Conservation (phyloP, 2,113 vertebrate species). For the Scartelaos histophorus region DNA sequence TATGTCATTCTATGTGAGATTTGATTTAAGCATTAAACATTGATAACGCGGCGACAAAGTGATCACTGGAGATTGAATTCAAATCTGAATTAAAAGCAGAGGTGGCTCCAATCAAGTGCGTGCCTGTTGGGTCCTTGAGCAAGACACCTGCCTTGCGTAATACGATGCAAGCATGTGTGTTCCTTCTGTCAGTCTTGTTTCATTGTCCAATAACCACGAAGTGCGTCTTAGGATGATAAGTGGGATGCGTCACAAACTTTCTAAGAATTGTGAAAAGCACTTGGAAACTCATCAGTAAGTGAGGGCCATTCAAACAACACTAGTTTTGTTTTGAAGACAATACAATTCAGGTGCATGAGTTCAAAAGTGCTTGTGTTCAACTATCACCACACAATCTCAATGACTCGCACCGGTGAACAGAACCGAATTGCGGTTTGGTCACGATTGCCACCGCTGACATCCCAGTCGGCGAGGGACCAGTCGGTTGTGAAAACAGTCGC, state of each 20-base stretch:
- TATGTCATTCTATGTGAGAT: no score
- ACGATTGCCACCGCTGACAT: conserved; percentile 22
- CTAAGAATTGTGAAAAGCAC: no score
- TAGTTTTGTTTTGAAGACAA: no score
- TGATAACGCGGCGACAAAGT: background rate
- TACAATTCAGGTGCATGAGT: no score
- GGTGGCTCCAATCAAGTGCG: background rate
- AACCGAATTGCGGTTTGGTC: conserved; percentile 50
- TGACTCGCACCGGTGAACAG: conserved; percentile 52
- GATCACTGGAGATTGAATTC: background rate
- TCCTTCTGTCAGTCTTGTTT: no score
- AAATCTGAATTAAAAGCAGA: background rate
- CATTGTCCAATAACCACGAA: no score
- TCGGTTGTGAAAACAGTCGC: conserved; percentile 4
- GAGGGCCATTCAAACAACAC: no score
- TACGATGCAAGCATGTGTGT: no score
- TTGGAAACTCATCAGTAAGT: no score
- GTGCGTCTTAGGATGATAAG: no score
- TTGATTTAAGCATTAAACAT: background rate
- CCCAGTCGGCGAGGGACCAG: background rate
- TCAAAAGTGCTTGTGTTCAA: conserved; percentile 32
- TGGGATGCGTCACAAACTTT: no score
- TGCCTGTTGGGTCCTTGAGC: background rate
- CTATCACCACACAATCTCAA: conserved; percentile 57
- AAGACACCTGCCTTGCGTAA: background rate